phyloP scores from a whole-genome alignment of 1,140 invertebrate species.

The Grapholita molesta region DNA sequence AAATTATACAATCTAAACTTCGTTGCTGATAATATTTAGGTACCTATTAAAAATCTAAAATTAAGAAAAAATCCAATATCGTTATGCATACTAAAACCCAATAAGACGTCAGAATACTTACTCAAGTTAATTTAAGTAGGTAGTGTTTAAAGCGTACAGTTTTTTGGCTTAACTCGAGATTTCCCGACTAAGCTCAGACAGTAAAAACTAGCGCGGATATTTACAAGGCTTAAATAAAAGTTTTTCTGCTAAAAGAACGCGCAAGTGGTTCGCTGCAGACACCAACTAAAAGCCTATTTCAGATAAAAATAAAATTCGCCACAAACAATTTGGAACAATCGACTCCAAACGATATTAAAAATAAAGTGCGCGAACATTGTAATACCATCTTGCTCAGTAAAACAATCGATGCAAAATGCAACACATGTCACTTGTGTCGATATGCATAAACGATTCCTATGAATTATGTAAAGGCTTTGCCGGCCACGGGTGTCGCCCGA shows the following conservation, averaged over 20 bases:
- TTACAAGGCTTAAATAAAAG: slow-evolving; percentile 55
- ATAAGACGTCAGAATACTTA: slow-evolving; percentile 43
- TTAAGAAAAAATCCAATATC: too few relatives aligned
- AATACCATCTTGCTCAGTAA: slow-evolving; percentile 12
- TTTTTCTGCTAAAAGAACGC: slow-evolving; percentile 32
- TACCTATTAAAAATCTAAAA: too few relatives aligned
- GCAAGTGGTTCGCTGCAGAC: not conserved
- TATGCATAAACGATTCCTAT: slow-evolving; percentile 62
- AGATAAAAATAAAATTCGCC: not conserved
- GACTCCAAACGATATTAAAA: not conserved
- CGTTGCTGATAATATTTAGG: too few relatives aligned
- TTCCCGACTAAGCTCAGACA: slow-evolving; percentile 26
- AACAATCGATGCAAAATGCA: slow-evolving; percentile 45
- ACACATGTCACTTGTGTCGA: slow-evolving; percentile 68
- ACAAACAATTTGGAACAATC: slow-evolving; percentile 5
- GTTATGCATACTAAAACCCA: not conserved
- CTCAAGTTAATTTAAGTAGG: slow-evolving; percentile 54
- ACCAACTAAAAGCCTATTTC: not conserved
- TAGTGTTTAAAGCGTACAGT: slow-evolving; percentile 39
- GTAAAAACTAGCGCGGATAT: slow-evolving; percentile 30
- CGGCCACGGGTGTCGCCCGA: slow-evolving; percentile 33
- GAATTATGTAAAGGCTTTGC: slow-evolving; percentile 69
- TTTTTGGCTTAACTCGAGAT: slow-evolving; percentile 60
- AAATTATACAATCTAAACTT: too few relatives aligned
- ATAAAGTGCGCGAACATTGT: slow-evolving; percentile 3